Evolutionary conservation across 2,797 vertebrate species (phyloP).

Genomic region (Aythya fuligula): DNA sequence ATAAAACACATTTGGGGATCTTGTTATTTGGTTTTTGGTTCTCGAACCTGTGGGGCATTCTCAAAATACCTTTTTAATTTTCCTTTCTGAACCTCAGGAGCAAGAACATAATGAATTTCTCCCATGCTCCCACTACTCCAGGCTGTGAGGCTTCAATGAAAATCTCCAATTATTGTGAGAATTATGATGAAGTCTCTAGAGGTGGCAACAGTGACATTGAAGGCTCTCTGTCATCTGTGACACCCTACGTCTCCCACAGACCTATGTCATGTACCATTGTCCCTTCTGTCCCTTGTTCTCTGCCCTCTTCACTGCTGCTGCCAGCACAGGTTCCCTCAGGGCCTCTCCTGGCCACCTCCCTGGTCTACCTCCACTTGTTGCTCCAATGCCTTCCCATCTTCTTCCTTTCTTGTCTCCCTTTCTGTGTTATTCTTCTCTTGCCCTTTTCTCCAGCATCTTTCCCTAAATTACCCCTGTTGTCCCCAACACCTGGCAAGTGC

Average conservation of each 20-base stretch:
- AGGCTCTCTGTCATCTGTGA: neutral
- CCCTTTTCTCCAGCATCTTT: neutral
- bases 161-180: neutral
- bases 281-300: neutral
- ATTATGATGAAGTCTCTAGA: neutral
- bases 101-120: neutral
- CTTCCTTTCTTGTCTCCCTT: neutral
- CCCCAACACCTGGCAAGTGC: neutral
- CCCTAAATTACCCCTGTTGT: no score
- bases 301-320: neutral
- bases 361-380: neutral
- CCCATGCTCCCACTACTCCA: neutral
- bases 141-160: neutral
- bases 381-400: neutral
- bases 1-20: neutral
- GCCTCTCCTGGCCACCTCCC: neutral
- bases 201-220: neutral
- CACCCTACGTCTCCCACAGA: rapidly evolving
- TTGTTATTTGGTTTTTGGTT: neutral
- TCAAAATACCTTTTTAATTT: neutral
- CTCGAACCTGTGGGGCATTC: neutral
- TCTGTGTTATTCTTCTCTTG: neutral
- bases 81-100: neutral
- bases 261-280: neutral
- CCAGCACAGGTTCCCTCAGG: neutral